Percentiles rank a stretch among this genome's conserved stretches.
Conservation (phyloP, 2,113 vertebrate species). For the Oreochromis tanganicae region DNA sequence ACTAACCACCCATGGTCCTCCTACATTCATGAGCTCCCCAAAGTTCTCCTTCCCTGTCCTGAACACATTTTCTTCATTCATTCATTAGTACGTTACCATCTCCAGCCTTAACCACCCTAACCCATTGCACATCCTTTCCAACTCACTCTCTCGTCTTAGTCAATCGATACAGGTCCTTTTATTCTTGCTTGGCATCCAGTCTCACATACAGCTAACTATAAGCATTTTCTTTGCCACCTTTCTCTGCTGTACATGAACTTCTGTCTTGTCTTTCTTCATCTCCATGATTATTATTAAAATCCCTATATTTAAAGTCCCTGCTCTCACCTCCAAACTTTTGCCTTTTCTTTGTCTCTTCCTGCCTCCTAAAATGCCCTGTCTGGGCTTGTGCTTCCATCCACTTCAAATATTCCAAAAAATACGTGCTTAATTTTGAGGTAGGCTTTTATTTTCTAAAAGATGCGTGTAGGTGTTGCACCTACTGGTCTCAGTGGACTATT, state of each 20-base stretch:
- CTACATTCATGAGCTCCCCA: neutral
- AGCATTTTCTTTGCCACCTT: neutral
- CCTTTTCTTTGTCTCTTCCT: neutral
- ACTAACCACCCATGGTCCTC: neutral
- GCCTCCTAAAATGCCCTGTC: neutral
- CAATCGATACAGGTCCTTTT: no score
- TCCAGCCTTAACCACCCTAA: no score
- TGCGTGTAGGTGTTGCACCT: slow-evolving; percentile 13
- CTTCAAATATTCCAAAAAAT: neutral
- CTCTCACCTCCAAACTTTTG: neutral
- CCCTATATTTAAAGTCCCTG: neutral
- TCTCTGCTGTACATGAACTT: neutral
- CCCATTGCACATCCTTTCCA: no score
- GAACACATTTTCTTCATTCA: neutral
- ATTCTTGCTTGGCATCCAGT: rapidly evolving
- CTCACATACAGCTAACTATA: neutral
- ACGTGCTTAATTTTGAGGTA: neutral
- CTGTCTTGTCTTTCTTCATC: neutral
- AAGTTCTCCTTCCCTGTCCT: neutral
- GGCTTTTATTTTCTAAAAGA: neutral
- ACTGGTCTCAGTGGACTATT: slow-evolving; percentile 75
- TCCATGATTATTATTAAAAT: neutral
- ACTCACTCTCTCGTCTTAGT: no score
- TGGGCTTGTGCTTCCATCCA: neutral
- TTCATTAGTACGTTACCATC: rapidly evolving